A percentile compares a stretch with the other conserved stretches of the same genome.
phyloP scores from a whole-genome alignment of 1,140 invertebrate species.

The Amphibalanus amphitrite region DNA sequence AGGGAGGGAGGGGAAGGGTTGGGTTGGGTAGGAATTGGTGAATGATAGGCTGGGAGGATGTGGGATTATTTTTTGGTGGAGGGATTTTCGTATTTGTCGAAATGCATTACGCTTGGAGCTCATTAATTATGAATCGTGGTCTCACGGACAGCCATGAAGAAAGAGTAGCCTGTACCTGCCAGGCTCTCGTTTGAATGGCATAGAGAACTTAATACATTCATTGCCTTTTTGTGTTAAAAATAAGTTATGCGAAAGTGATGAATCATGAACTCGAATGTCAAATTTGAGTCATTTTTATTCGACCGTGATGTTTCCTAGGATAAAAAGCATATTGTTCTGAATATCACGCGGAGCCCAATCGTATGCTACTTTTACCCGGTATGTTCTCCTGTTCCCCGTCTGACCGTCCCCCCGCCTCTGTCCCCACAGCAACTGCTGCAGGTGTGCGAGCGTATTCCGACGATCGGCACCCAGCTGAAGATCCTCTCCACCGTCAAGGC shows the following conservation, averaged over 20 bases:
- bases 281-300: too few species aligned
- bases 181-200: too few species aligned
- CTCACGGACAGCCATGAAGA: neutral
- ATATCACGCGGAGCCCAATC: too few species aligned
- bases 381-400: neutral
- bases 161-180: neutral
- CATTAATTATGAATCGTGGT: too few species aligned
- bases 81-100: conserved; percentile 8
- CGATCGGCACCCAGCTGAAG: conserved; percentile 96
- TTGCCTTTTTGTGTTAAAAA: too few species aligned
- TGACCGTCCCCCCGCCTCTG: conserved; percentile 8
- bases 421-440: conserved; percentile 76
- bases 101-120: too few species aligned
- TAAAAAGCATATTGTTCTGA: too few species aligned
- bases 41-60: neutral
- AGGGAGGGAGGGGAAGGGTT: neutral
- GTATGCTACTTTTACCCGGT: neutral
- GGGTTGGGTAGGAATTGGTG: neutral
- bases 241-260: too few species aligned
- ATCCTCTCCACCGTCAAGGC: too few species aligned
- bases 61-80: neutral
- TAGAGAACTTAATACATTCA: too few species aligned
- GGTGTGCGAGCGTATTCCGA: conserved; percentile 99
- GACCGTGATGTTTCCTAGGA: too few species aligned
- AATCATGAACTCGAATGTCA: too few species aligned